Conservation (phyloP, 2,888 invertebrate genomes). For the Crepidodera aurea region DNA sequence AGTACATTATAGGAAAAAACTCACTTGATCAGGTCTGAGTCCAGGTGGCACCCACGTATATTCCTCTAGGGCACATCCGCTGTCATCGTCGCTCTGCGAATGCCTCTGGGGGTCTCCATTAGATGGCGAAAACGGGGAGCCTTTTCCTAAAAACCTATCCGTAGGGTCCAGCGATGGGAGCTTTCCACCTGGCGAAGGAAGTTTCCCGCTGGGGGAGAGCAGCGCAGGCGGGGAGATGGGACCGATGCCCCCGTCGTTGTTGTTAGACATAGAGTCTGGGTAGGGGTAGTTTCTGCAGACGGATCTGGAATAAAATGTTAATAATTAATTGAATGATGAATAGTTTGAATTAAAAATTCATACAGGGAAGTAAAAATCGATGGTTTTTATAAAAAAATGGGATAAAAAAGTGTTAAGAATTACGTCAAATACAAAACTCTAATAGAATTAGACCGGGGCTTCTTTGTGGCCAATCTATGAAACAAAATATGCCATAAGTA, state of each 20-base stretch:
- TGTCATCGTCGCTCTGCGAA: conserved; percentile 96
- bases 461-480: no score
- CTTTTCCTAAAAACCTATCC: conserved; percentile 69
- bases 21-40: conserved; percentile 94
- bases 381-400: no score
- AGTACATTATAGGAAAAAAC: conserved; percentile 38
- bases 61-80: conserved; percentile 96
- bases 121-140: conserved; percentile 62
- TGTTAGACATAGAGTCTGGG: conserved; percentile 61
- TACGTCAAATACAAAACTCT: no score
- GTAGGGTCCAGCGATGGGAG: conserved; percentile 61
- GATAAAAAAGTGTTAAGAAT: no score
- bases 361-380: no score
- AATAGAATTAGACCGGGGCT: no score
- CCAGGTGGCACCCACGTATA: conserved; percentile 99
- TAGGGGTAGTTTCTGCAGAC: conserved; percentile 86
- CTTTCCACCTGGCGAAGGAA: conserved; percentile 56
- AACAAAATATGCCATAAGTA: no score
- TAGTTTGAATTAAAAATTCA: no score
- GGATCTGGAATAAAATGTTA: conserved; percentile 68
- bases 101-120: conserved; percentile 78
- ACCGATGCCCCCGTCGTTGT: conserved; percentile 60
- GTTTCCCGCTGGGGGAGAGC: conserved; percentile 56
- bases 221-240: conserved; percentile 59
- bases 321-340: not conserved